Conservation (phyloP, 2,888 invertebrate genomes). For the Parochlus steinenii region DNA sequence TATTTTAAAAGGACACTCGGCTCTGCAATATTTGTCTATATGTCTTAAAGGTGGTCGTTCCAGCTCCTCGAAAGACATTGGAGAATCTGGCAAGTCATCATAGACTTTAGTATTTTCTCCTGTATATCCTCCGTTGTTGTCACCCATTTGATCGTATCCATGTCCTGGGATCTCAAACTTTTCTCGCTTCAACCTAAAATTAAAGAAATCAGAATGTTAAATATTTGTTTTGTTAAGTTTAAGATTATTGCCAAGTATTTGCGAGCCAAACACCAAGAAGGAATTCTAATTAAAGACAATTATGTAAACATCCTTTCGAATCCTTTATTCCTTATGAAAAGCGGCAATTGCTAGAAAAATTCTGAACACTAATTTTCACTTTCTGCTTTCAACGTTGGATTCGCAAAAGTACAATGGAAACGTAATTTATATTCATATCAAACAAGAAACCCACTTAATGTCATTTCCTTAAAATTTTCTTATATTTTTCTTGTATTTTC, state of each 20-base stretch:
- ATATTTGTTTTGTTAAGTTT: background rate
- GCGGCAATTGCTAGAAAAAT: conserved; percentile 2
- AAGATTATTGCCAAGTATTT: conserved; percentile 6
- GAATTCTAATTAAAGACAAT: conserved; percentile 13
- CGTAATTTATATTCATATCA: conserved; percentile 13
- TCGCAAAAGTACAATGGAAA: conserved; percentile 3
- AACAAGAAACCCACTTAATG: conserved; percentile 13
- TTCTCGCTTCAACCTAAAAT: conserved; percentile 17
- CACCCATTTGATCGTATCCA: conserved; percentile 27
- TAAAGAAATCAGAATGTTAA: background rate
- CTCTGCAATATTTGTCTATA: conserved; percentile 73
- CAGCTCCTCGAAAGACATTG: conserved; percentile 65
- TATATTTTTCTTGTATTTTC: background rate
- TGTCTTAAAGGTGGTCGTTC: conserved; percentile 71
- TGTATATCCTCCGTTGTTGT: conserved; percentile 18
- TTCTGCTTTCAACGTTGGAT: conserved; percentile 8
- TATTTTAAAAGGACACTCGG: conserved; percentile 75
- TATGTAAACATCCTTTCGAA: too few species aligned
- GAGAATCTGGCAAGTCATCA: conserved; percentile 40
- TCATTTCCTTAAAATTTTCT: conserved; percentile 8
- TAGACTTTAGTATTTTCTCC: conserved; percentile 12
- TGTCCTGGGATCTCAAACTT: conserved; percentile 25
- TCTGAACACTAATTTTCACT: conserved; percentile 8
- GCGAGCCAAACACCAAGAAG: conserved; percentile 6
- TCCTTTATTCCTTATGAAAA: too few species aligned